Conservation (phyloP, 1,140 invertebrate species). For the Drosophila jambulina region DNA sequence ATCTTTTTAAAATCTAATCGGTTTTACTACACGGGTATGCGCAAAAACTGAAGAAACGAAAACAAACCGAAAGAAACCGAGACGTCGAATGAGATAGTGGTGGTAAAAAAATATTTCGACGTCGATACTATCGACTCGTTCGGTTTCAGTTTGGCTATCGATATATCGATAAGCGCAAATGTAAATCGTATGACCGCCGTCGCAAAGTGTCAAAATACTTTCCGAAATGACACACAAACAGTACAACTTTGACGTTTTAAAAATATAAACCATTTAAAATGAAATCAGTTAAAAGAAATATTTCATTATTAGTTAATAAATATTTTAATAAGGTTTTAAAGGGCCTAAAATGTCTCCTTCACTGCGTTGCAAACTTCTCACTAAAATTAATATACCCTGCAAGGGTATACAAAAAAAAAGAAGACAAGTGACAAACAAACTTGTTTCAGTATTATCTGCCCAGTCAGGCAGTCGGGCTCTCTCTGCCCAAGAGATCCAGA, state of each 20-base stretch:
- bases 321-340: too few relatives aligned
- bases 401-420: not conserved
- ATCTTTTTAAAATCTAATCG: not conserved
- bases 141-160: not conserved
- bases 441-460: not conserved
- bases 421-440: not conserved
- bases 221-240: too few relatives aligned
- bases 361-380: too few relatives aligned
- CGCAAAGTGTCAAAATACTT: too few relatives aligned
- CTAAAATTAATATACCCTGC: not conserved
- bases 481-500: not conserved
- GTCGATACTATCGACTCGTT: not conserved
- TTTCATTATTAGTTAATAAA: too few relatives aligned
- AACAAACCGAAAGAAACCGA: constrained; percentile 45
- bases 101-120: not conserved
- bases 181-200: too few relatives aligned
- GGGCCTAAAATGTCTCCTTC: too few relatives aligned
- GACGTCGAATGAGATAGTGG: not conserved
- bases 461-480: not conserved
- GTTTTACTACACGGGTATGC: constrained; percentile 9
- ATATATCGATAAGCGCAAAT: not conserved
- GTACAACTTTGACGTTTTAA: too few relatives aligned
- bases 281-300: too few relatives aligned
- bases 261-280: too few relatives aligned
- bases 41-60: constrained; percentile 37